Percentiles rank a stretch among this genome's conserved stretches.
phyloP scores from a whole-genome alignment of 2,888 invertebrate genomes.

The Poecilobothrus nobilitatus region DNA sequence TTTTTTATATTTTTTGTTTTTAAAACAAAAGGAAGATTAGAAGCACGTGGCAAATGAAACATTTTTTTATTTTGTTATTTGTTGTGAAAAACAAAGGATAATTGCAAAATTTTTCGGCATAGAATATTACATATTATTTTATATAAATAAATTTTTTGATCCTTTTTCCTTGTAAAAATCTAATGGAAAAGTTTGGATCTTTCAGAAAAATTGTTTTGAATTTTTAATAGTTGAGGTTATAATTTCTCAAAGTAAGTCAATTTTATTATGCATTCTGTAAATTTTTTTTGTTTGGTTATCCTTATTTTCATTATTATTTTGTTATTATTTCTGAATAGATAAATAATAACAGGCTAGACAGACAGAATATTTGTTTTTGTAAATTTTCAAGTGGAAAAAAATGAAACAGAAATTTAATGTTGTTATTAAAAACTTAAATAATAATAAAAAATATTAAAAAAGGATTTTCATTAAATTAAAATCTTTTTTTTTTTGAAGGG shows the following conservation, averaged over 20 bases:
- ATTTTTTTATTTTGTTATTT: not conserved
- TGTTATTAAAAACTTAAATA: no score
- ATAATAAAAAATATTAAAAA: no score
- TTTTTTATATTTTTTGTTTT: no score
- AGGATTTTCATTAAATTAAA: no score
- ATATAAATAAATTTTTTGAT: not conserved
- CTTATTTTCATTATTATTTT: not conserved
- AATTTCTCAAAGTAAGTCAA: no score
- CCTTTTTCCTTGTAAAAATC: not conserved
- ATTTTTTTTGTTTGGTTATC: not conserved
- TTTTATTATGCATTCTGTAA: not conserved
- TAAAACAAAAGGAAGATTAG: not conserved
- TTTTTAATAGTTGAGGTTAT: not conserved
- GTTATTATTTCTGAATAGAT: not conserved
- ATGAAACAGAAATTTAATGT: no score
- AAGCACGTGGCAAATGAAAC: not conserved
- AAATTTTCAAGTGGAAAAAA: no score
- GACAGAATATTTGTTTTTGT: not conserved
- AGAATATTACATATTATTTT: not conserved
- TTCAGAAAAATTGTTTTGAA: not conserved
- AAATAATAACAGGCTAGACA: not conserved
- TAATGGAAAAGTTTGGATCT: not conserved
- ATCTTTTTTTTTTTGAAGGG: no score
- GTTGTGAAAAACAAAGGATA: not conserved
- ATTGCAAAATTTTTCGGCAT: not conserved